A percentile compares a stretch with the other conserved stretches of the same genome.
phyloP scores from a whole-genome alignment of 2,113 vertebrate genomes.

The Urocitellus parryii region DNA sequence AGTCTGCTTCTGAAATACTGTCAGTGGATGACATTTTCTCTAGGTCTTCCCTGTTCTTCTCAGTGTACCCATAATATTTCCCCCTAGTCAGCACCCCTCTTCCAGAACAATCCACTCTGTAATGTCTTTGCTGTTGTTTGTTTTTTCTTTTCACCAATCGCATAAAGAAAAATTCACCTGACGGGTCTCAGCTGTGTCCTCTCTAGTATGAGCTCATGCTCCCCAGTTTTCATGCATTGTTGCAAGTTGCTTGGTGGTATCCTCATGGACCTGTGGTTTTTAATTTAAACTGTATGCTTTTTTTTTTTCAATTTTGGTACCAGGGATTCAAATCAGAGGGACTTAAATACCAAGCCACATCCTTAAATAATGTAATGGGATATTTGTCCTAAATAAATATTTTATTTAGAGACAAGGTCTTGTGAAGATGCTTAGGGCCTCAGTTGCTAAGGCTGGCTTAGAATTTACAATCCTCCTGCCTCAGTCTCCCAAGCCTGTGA shows the following conservation, averaged over 20 bases:
- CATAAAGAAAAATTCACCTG: neutral
- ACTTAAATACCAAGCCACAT: too few species aligned
- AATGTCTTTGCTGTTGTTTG: too few species aligned
- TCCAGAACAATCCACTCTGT: neutral
- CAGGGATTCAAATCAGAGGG: too few species aligned
- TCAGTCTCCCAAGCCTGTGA: too few species aligned
- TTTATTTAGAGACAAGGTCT: too few species aligned
- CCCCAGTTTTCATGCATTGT: fast-evolving
- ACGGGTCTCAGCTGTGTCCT: fast-evolving
- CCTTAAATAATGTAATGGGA: too few species aligned
- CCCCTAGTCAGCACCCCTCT: neutral
- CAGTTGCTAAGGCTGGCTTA: too few species aligned
- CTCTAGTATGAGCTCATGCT: fast-evolving
- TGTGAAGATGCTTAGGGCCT: too few species aligned
- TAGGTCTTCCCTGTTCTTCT: neutral
- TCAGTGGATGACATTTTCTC: neutral
- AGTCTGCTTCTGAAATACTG: neutral
- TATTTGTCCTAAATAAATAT: too few species aligned
- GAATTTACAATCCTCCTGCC: too few species aligned
- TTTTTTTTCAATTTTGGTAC: too few species aligned
- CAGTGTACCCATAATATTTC: neutral
- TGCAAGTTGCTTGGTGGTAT: fast-evolving
- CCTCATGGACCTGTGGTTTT: neutral
- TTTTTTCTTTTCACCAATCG: neutral
- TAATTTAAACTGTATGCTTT: too few species aligned